A percentile compares a stretch with the other conserved stretches of the same genome.
Evolutionary conservation across 2,797 vertebrate genomes (phyloP).

Genomic region (Gallinago stenura): DNA sequence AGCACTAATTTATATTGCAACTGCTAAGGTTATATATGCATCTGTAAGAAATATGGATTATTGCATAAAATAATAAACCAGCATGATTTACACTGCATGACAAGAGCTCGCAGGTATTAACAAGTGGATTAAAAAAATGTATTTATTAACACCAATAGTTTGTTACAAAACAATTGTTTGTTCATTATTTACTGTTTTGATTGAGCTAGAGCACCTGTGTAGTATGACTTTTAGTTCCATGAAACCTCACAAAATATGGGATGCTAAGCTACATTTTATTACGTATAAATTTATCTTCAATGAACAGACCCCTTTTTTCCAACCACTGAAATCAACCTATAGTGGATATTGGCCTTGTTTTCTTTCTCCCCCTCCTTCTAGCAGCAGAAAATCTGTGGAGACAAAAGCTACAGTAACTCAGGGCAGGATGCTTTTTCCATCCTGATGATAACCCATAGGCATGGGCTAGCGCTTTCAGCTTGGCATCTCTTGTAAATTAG

Average conservation of each 20-base stretch:
- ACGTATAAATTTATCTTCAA: background rate
- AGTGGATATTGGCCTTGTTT: background rate
- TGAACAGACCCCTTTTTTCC: background rate
- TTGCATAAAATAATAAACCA: constrained; percentile 2
- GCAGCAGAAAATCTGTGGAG: background rate
- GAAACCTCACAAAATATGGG: background rate
- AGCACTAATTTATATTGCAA: constrained; percentile 5
- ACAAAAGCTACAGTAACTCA: background rate
- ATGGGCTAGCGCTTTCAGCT: background rate
- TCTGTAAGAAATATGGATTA: constrained; percentile 11
- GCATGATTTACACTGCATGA: background rate
- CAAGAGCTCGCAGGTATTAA: background rate
- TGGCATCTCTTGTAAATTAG: background rate
- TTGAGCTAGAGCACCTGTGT: background rate
- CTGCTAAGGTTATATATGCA: background rate
- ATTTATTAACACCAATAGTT: background rate
- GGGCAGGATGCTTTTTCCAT: background rate
- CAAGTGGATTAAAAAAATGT: background rate
- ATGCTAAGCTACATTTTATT: background rate
- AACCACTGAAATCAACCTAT: background rate
- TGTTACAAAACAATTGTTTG: background rate
- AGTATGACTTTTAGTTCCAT: background rate
- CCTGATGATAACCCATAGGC: background rate
- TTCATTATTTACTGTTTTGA: background rate
- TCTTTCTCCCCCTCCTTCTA: background rate